Percentiles rank a stretch among this genome's conserved stretches.
Evolutionary conservation across 2,888 invertebrate genomes (phyloP).

Genomic region (Onchidella celtica): DNA sequence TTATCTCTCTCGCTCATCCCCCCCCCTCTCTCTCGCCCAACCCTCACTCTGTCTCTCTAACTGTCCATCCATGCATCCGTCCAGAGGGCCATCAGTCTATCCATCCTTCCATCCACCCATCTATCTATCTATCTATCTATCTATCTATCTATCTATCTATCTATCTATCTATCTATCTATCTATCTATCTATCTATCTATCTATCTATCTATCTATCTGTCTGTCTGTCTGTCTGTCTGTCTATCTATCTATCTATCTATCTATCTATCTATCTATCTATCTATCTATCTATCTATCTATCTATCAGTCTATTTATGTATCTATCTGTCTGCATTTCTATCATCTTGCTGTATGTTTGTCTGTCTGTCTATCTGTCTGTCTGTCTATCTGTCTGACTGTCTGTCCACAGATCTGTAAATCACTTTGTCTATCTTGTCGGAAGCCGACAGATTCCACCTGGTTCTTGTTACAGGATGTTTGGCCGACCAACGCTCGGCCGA

Average conservation of each 20-base stretch:
- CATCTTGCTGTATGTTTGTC: not conserved
- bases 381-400: not conserved
- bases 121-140: too few species aligned
- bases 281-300: not conserved
- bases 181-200: not conserved
- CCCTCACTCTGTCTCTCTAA: too few species aligned
- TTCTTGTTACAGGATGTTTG: too few species aligned
- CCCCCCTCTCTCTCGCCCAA: too few species aligned
- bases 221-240: conserved; percentile 5
- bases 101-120: too few species aligned
- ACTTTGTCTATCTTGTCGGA: not conserved
- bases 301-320: not conserved
- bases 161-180: too few species aligned
- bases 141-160: too few species aligned
- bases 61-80: too few species aligned
- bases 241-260: not conserved
- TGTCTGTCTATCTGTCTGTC: conserved; percentile 3
- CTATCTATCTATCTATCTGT: not conserved
- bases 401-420: not conserved
- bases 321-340: not conserved
- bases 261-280: not conserved
- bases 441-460: too few species aligned
- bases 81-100: too few species aligned
- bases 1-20: too few species aligned
- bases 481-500: too few species aligned